Conservation (phyloP, 37 sponge, comb jelly and placozoan genomes). For the Halisarca cf. caerulea region DNA sequence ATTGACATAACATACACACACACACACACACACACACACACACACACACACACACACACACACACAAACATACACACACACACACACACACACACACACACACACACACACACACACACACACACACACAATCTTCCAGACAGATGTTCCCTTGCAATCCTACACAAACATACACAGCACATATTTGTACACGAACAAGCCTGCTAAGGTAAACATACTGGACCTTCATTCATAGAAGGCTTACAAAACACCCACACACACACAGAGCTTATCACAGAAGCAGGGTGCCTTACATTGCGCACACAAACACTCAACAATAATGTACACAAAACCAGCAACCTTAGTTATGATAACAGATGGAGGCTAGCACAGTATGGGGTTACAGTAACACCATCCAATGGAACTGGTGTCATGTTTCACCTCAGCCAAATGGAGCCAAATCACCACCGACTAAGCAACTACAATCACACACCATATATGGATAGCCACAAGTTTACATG, state of each 20-base stretch:
- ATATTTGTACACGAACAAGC: not conserved
- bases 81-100: conserved; percentile 10
- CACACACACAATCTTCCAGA: conserved; percentile 23
- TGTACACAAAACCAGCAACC: too few relatives aligned
- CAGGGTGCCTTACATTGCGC: too few relatives aligned
- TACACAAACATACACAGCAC: not conserved
- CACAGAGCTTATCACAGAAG: not conserved
- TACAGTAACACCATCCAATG: too few relatives aligned
- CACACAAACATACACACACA: conserved; percentile 19
- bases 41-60: conserved; percentile 51
- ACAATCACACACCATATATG: too few relatives aligned
- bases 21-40: conserved; percentile 23
- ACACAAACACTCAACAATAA: too few relatives aligned
- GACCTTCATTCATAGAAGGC: not conserved
- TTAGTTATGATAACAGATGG: too few relatives aligned
- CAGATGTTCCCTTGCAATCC: too few relatives aligned
- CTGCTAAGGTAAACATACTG: not conserved
- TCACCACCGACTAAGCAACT: too few relatives aligned
- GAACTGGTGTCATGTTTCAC: too few relatives aligned
- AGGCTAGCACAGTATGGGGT: too few relatives aligned
- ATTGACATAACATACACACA: not conserved
- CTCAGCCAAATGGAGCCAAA: too few relatives aligned
- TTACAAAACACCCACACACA: not conserved
- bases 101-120: conserved; percentile 14
- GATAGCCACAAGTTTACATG: too few relatives aligned